phyloP scores from a whole-genome alignment of 2,113 vertebrate species.

The Merops nubicus region DNA sequence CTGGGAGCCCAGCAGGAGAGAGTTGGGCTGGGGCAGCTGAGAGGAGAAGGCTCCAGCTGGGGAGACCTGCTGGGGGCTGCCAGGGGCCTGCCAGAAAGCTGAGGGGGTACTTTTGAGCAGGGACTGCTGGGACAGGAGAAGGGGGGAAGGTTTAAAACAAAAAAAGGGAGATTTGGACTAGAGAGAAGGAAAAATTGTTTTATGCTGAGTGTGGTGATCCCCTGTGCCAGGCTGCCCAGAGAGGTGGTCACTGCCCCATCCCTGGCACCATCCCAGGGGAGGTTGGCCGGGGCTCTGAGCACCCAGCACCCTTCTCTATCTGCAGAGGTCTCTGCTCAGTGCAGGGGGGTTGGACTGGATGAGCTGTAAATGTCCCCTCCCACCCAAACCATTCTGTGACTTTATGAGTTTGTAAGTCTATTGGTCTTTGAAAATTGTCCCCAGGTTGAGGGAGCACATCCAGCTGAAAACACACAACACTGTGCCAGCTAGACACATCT shows the following conservation, averaged over 20 bases:
- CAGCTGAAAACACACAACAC: fast-evolving
- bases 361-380: neutral
- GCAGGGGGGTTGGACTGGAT: neutral
- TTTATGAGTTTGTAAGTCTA: too few relatives aligned
- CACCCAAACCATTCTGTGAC: neutral
- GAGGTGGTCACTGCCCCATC: neutral
- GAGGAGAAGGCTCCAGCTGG: too few relatives aligned
- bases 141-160: neutral
- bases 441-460: neutral
- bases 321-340: neutral
- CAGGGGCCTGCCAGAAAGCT: neutral
- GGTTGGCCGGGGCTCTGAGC: neutral
- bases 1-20: too few relatives aligned
- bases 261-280: neutral
- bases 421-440: too few relatives aligned
- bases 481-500: fast-evolving
- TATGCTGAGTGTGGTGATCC: neutral
- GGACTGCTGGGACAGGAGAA: neutral
- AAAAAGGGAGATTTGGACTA: neutral
- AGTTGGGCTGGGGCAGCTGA: too few relatives aligned
- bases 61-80: too few relatives aligned
- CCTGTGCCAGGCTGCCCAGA: neutral
- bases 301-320: neutral
- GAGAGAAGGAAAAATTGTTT: neutral
- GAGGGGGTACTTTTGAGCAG: neutral